Evolutionary conservation across 1,140 invertebrate species (phyloP).

Genomic region (Ganaspis sp.): DNA sequence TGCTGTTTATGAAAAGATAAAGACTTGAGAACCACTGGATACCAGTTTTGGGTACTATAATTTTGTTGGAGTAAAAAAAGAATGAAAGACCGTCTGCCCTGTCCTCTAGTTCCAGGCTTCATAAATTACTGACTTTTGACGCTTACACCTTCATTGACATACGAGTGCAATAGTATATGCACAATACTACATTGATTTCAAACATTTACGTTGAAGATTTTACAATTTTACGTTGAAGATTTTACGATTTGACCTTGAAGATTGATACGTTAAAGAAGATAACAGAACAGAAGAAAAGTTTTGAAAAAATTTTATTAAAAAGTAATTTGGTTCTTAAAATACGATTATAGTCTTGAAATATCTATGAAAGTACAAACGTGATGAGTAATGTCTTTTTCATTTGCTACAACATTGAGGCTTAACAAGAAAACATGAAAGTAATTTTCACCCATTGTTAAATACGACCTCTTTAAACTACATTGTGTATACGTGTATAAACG

Average conservation of each 20-base stretch:
- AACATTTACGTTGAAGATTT: no score
- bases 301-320: no score
- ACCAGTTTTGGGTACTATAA: slow-evolving; percentile 6
- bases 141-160: not conserved
- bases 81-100: not conserved
- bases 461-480: not conserved
- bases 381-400: not conserved
- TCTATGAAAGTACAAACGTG: not conserved
- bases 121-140: not conserved
- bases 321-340: no score
- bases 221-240: no score
- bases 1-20: not conserved
- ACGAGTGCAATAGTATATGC: no score
- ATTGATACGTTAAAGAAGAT: no score
- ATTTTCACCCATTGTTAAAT: slow-evolving; percentile 6
- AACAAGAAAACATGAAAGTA: slow-evolving; percentile 1
- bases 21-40: not conserved
- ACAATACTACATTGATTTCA: no score
- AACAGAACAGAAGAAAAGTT: no score
- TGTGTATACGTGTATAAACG: not conserved
- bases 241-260: no score
- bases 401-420: not conserved
- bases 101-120: not conserved
- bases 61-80: not conserved
- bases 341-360: no score